These are phyloP conservation scores for Leptinotarsa lineolata DNA, from an alignment of 1,140 invertebrate species.

Conservation along the genomic window DNA sequence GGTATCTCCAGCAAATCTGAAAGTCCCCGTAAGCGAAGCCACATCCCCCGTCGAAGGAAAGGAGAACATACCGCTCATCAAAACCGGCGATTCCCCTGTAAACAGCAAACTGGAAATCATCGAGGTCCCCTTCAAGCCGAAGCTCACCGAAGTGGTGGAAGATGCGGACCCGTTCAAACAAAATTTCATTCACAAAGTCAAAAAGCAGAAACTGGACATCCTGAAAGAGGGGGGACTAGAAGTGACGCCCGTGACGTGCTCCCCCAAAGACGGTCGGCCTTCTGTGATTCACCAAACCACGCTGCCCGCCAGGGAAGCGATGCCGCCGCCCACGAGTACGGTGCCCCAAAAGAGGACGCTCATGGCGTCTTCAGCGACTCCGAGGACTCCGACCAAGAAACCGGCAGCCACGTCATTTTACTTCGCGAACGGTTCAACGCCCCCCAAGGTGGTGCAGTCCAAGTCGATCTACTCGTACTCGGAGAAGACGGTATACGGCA, in stretches of 20 bases:
- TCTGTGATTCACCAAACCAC: slow-evolving; percentile 50
- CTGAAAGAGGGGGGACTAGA: slow-evolving; percentile 73
- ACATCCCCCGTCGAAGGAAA: slow-evolving; percentile 60
- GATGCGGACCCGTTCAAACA: slow-evolving; percentile 53
- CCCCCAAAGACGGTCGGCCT: slow-evolving; percentile 50
- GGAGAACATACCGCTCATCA: slow-evolving; percentile 60
- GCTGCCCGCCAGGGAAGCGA: slow-evolving; percentile 45
- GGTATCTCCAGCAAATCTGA: slow-evolving; percentile 37
- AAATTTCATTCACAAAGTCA: slow-evolving; percentile 55
- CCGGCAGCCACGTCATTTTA: slow-evolving; percentile 21
- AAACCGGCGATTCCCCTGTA: slow-evolving; percentile 23
- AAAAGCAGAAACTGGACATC: slow-evolving; percentile 74
- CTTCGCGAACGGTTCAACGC: slow-evolving; percentile 48
- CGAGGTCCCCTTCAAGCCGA: slow-evolving; percentile 61
- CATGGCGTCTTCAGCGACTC: slow-evolving; percentile 32
- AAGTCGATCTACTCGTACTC: slow-evolving; percentile 65
- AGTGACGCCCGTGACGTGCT: slow-evolving; percentile 65
- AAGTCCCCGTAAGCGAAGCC: slow-evolving; percentile 50
- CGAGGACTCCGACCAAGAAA: slow-evolving; percentile 30
- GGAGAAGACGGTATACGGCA: slow-evolving; percentile 70
- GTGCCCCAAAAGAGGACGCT: slow-evolving; percentile 32
- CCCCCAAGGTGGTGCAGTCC: slow-evolving; percentile 67
- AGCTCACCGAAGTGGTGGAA: slow-evolving; percentile 68
- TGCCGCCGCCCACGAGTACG: slow-evolving; percentile 50
- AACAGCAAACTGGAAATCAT: slow-evolving; percentile 31